Percentiles rank a stretch among this genome's conserved stretches.
Conservation (phyloP, 2,113 vertebrate genomes). For the Seriola dumerili region DNA sequence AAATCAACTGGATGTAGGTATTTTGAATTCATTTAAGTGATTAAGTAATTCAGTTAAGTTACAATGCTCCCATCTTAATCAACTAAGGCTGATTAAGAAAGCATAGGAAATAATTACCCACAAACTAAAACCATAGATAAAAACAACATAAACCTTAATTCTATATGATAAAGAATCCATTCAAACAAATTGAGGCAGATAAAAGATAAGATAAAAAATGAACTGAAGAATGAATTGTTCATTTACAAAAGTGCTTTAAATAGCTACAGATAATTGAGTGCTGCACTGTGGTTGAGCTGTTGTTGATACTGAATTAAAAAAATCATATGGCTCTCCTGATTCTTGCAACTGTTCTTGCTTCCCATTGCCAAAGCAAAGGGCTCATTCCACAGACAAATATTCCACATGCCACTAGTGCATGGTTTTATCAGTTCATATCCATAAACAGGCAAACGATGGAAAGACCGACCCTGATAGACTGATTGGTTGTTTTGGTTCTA, state of each 20-base stretch:
- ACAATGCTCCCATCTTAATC: too few relatives aligned
- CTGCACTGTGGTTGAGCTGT: not conserved
- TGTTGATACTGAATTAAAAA: slow-evolving; percentile 6
- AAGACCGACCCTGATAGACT: not conserved
- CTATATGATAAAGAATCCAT: too few relatives aligned
- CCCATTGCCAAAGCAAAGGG: not conserved
- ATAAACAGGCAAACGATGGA: not conserved
- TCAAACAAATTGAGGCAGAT: too few relatives aligned
- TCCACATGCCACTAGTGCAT: not conserved
- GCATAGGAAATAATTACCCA: too few relatives aligned
- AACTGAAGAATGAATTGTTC: not conserved
- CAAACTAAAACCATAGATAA: too few relatives aligned
- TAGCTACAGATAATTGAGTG: not conserved
- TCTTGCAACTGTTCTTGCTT: not conserved
- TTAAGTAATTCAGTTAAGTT: too few relatives aligned
- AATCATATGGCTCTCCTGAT: slow-evolving; percentile 1
- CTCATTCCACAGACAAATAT: not conserved
- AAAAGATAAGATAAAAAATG: too few relatives aligned
- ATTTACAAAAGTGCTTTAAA: slow-evolving; percentile 7
- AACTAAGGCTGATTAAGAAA: too few relatives aligned
- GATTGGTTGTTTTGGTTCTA: not conserved
- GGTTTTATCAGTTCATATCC: not conserved
- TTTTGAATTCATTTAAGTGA: too few relatives aligned
- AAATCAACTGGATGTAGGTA: too few relatives aligned
- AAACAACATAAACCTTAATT: too few relatives aligned